Evolutionary conservation across 1,140 invertebrate genomes (phyloP), one percentile per base, ranked within the genome.

Genomic region (Eriosoma lanigerum): DNA sequence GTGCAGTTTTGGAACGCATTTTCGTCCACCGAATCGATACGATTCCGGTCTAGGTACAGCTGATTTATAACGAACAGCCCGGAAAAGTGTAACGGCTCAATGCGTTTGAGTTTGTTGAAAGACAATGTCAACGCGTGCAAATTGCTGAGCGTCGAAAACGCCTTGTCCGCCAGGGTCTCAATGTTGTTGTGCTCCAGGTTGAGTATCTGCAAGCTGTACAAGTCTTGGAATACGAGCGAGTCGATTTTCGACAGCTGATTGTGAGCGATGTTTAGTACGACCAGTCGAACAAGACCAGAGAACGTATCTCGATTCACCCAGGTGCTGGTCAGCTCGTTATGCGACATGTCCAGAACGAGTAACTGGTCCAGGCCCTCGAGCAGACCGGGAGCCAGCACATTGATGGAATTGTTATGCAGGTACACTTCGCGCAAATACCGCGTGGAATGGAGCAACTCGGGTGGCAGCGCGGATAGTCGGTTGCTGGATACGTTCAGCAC

Each of bases 271-370:
- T 96, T 94, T n/a, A 97, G 86, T 4, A 96, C 87, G 1, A 96
- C 93, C 81, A 97, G 88, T 38, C 94, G 91, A 82, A 94, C 95
- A 26, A 97, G 88, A 6, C 95, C 95, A 24, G 91, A 90, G 83
- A 97, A 96, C 29, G 93, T 95, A 73, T 91, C 91, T 9, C 89
- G 88, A 84, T 92, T 92, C 21, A 94, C 91, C 94, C 92, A 96
- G 12, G 89, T 90, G 84, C 91, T 93, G 44, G 93, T 93, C 56
- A 98, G 87, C 85, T 92, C 89, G 87, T 98, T 98, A 83, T 90
- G 90, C 38, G 94, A 95, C 83, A 97, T 87, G 86, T 98, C 94
- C 68, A 98, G 86, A 0, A 93, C 90, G 83, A 94, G 89, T 80
- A 98, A 88, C 84, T 95, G 92, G 83, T 93, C 91, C 84, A 98